These are phyloP conservation scores for Charadrius vociferus DNA, from an alignment of 2,113 vertebrate species.

Conservation along the genomic window DNA sequence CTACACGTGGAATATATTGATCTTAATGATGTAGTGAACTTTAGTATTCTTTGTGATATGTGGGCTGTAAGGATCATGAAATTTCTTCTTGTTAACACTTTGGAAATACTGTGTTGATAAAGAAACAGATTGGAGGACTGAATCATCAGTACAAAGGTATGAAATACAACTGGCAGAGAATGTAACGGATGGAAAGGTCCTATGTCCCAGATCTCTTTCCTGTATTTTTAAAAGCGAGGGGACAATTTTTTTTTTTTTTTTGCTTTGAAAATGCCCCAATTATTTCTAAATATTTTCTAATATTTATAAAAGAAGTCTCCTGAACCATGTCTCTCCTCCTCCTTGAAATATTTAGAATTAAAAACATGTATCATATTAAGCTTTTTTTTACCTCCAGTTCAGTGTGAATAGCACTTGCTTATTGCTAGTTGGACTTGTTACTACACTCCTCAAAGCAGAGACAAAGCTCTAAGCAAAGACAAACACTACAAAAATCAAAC, in stretches of 20 bases:
- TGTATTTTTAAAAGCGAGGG: background rate
- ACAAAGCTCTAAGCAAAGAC: background rate
- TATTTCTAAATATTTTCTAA: background rate
- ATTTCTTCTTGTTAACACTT: background rate
- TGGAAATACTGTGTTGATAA: background rate
- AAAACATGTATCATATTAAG: background rate
- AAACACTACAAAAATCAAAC: background rate
- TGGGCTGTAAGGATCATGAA: background rate
- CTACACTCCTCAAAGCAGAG: background rate
- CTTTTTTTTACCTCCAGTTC: background rate
- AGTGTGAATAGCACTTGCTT: background rate
- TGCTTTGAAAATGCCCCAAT: background rate
- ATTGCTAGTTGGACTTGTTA: background rate
- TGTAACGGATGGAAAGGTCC: background rate
- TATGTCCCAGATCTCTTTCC: background rate
- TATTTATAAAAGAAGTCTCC: background rate
- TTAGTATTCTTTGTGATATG: slow-evolving; percentile 20
- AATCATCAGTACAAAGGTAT: slow-evolving; percentile 18
- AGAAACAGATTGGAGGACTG: background rate
- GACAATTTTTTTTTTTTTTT: background rate
- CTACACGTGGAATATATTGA: slow-evolving; percentile 52
- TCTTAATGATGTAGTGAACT: slow-evolving; percentile 36
- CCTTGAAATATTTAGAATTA: background rate
- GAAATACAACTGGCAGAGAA: background rate
- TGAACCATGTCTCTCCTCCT: rapidly evolving